Evolutionary conservation across 2,888 invertebrate species (phyloP).

Genomic region (Agrotis ipsilon): DNA sequence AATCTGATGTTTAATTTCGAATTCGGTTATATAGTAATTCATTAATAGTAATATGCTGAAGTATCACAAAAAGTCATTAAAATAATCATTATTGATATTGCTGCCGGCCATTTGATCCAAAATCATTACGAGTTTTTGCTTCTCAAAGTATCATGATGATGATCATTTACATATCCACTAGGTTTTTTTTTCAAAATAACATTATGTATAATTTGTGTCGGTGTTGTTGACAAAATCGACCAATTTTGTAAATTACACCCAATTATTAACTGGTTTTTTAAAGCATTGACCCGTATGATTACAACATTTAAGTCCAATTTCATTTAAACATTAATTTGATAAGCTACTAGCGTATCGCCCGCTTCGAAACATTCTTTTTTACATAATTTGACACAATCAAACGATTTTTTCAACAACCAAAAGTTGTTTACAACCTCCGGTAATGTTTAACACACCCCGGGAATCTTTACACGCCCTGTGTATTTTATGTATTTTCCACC

Average conservation of each 20-base stretch:
- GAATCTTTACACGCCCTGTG: too few relatives aligned
- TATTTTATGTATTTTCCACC: too few relatives aligned
- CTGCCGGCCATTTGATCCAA: slow-evolving; percentile 6
- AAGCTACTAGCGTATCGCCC: too few relatives aligned
- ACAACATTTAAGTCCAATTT: not conserved
- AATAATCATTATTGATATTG: slow-evolving; percentile 1
- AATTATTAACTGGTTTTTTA: not conserved
- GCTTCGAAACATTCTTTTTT: too few relatives aligned
- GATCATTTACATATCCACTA: slow-evolving; percentile 1
- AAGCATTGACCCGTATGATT: not conserved
- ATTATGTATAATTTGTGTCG: slow-evolving; percentile 31
- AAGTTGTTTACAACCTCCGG: too few relatives aligned
- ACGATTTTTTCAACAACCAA: not conserved
- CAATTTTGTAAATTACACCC: slow-evolving; percentile 28
- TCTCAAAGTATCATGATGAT: slow-evolving; percentile 9
- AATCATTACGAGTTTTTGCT: slow-evolving; percentile 9
- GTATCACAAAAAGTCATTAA: not conserved
- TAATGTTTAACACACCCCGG: too few relatives aligned
- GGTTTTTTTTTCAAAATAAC: not conserved
- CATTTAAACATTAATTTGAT: too few relatives aligned
- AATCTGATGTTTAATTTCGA: not conserved
- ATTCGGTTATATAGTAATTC: too few relatives aligned
- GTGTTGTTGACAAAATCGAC: slow-evolving; percentile 32
- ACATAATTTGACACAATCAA: too few relatives aligned
- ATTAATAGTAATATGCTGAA: too few relatives aligned